Percentiles rank a stretch among this genome's conserved stretches.
Evolutionary conservation across 2,113 vertebrate species (phyloP).

Genomic region (Rhegmatorhina hoffmannsi): DNA sequence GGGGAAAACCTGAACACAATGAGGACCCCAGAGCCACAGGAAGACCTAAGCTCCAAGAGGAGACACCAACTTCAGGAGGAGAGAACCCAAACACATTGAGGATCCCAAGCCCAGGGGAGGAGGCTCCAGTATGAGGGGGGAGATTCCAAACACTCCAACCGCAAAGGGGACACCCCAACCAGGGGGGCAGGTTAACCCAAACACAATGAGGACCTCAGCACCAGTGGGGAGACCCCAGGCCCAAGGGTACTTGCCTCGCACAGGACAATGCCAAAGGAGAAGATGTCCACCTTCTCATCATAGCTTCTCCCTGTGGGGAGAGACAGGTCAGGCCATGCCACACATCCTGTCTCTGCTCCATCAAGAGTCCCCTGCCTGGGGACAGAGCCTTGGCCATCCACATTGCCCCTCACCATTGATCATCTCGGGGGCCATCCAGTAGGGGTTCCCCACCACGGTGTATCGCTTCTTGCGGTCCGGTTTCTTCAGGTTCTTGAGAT

Average conservation of each 20-base stretch:
- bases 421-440: constrained; percentile 99
- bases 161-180: background rate
- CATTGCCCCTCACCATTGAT: constrained; percentile 83
- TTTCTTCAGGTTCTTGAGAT: constrained; percentile 86
- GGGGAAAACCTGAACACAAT: background rate
- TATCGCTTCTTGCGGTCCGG: constrained; percentile 93
- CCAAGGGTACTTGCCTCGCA: constrained; percentile 83
- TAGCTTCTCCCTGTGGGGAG: constrained; percentile 87
- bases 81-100: background rate
- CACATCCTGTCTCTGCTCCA: background rate
- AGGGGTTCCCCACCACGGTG: constrained; percentile 97
- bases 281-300: constrained; percentile 96
- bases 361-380: background rate
- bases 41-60: background rate
- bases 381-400: background rate
- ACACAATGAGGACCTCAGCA: background rate
- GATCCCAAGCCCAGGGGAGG: background rate
- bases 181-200: background rate
- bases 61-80: background rate
- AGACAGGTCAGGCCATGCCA: background rate
- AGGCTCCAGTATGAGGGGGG: background rate
- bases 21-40: background rate
- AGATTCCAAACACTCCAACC: background rate
- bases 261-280: constrained; percentile 97
- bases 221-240: background rate